Evolutionary conservation across 2,113 vertebrate species (phyloP).

Genomic region (Salvelinus fontinalis): DNA sequence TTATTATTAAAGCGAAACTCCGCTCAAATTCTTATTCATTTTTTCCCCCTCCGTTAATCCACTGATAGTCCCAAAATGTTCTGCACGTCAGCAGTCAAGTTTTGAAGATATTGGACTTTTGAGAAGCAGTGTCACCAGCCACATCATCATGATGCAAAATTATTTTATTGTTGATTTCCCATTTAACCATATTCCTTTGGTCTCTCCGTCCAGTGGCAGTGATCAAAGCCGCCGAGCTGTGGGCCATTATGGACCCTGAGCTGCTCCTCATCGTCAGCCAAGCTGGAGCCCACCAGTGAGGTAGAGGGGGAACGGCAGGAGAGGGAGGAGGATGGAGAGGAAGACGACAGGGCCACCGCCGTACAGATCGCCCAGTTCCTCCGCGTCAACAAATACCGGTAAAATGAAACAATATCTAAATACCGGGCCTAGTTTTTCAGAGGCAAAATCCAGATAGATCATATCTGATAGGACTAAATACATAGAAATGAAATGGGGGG

Average conservation of each 20-base stretch:
- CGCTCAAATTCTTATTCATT: too few relatives aligned
- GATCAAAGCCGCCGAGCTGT: slow-evolving; percentile 83
- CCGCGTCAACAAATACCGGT: slow-evolving; percentile 89
- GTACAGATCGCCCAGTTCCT: slow-evolving; percentile 78
- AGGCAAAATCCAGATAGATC: too few relatives aligned
- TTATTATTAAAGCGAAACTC: too few relatives aligned
- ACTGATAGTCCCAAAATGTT: too few relatives aligned
- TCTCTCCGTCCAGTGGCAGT: slow-evolving; percentile 58
- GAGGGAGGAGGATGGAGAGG: slow-evolving; percentile 32
- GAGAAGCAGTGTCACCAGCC: too few relatives aligned
- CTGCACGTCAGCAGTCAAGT: too few relatives aligned
- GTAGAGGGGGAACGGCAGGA: slow-evolving; percentile 54
- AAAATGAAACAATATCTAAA: slow-evolving; percentile 8
- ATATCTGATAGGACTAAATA: too few relatives aligned
- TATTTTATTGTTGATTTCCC: too few relatives aligned
- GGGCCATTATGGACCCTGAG: slow-evolving; percentile 93
- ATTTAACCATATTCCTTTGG: neutral
- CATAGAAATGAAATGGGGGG: too few relatives aligned
- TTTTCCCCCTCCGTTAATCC: too few relatives aligned
- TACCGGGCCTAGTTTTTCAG: neutral
- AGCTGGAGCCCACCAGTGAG: slow-evolving; percentile 66
- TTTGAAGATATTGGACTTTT: too few relatives aligned
- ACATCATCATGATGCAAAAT: too few relatives aligned
- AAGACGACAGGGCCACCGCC: slow-evolving; percentile 69
- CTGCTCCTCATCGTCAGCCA: slow-evolving; percentile 73